Base-by-base conservation (phyloP, 2,888 invertebrate genomes). In the Poecilobothrus nobilitatus region DNA sequence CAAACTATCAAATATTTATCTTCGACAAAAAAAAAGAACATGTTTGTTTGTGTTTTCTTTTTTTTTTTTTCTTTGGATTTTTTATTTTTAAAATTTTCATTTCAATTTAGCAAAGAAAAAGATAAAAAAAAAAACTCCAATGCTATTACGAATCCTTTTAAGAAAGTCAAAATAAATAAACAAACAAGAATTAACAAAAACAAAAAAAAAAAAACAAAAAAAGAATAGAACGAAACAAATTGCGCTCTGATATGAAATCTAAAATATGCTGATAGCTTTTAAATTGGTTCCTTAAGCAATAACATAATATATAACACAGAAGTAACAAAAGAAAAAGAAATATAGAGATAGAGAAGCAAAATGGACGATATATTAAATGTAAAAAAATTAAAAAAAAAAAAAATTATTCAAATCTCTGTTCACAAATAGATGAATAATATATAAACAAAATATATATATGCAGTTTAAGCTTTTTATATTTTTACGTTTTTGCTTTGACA, bases 241-340 rank as follows among this genome's bases (percentile, higher is more conserved):
- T 53, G 53, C 12, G 53, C 53, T n/a, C 53, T 18, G 53, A 53
- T 53, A 53, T 53, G 18, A 53, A 53, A 53, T 53, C 53, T 53
- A 53, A 53, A 53, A 53, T 63, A 63, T 27, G 63, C 27, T 63
- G 63, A 63, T 63, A 27, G 63, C 63, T 63, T 63, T 63, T 63
- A 63, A 63, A 63, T 63, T 63, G 63, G 63, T 63, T 27, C 63
- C 27, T 63, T 27, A 63, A 63, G 63, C 63, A 63, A 63, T 63
- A 63, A 63, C 27, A 53, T 44, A 15, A 9, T 12, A 44, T 1
- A 27, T 9, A 18, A 53, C 53, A 18, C 9, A 53, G 3, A 53
- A 53, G 5, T 27, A 27, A 27, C 27, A 27, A 53, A 53, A 53
- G 37, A 53, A 53, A 53, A 18, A 53, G 18, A 18, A 53, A 9